Base-by-base conservation (phyloP, 2,888 invertebrate species). In the Synanthedon andrenaeformis region DNA sequence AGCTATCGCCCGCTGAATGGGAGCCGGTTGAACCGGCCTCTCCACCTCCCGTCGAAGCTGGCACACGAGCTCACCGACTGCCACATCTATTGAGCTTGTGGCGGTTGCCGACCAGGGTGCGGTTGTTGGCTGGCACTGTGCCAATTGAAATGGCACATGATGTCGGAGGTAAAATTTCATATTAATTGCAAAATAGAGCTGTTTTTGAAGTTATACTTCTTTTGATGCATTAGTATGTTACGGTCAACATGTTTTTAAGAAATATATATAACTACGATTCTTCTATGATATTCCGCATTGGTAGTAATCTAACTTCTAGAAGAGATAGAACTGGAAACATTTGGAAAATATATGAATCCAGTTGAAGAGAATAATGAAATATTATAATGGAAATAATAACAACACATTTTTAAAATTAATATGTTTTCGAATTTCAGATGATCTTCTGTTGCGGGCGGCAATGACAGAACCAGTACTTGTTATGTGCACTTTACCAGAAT, bases 381-480 rank as follows among this genome's bases (percentile, higher is more conserved):
- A 28, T 4, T 35, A 35, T 6, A 35, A 10, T 35, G 10, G 35
- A 35, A 35, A 35, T 35, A 35, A 35, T 6, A 49, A 8, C 49
- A 49, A 17, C 10, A 17, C 17, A 17, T 3, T 19, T 19, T 45
- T 56, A 23, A 55, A 28, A 8, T 53, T 53, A 6, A 1, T 11
- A 11, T 49, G 3, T 49, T 19, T 52, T 56, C 23, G 49, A 53
- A 52, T 51, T 49, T 42, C 80, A 87, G 87, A 87, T 54, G 87
- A 87, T 58, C 89, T 92, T 60, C 80, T 91, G 56, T 79, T 92
- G 63, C 90, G 91, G 65, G 89, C 89, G 62, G 89, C 90, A 58
- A 88, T 89, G 60, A 90, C 90, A 55, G 91, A 91, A 70, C 90
- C 91, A 14, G 90, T 92, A 41, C 81, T 92, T 62, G 89, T 92